These are phyloP conservation scores for Paedocypris sp. DNA, from an alignment of 2,113 vertebrate genomes.

Conservation along the genomic window DNA sequence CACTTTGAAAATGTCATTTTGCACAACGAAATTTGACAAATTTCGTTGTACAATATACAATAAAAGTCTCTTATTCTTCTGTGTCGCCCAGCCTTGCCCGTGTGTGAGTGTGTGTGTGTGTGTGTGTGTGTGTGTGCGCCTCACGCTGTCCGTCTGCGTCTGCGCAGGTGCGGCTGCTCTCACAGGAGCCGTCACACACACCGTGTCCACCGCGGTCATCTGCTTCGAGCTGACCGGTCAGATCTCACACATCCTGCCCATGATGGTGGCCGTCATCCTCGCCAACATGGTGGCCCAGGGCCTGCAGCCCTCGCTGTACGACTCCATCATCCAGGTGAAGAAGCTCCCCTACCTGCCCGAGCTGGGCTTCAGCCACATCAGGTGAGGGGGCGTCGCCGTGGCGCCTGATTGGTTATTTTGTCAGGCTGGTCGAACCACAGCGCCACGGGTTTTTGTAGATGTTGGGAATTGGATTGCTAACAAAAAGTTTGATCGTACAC, in stretches of 20 bases:
- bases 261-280: constrained; percentile 94
- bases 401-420: neutral
- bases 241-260: constrained; percentile 91
- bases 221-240: constrained; percentile 92
- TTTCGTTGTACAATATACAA: too few relatives aligned
- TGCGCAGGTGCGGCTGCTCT: constrained; percentile 80
- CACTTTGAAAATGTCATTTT: too few relatives aligned
- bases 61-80: too few relatives aligned
- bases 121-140: too few relatives aligned
- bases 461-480: too few relatives aligned
- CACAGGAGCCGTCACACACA: constrained; percentile 87
- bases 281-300: constrained; percentile 96
- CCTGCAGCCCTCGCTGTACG: constrained; percentile 87
- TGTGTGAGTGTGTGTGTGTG: too few relatives aligned
- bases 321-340: constrained; percentile 96
- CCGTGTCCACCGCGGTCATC: constrained; percentile 89
- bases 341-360: constrained; percentile 89
- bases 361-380: constrained; percentile 78
- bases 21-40: too few relatives aligned
- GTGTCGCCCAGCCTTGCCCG: too few relatives aligned
- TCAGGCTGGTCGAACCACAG: too few relatives aligned
- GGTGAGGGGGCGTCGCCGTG: constrained; percentile 43
- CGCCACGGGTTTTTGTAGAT: too few relatives aligned
- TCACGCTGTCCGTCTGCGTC: neutral
- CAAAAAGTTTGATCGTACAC: too few relatives aligned